These are phyloP conservation scores for Malurus cyaneus DNA, from an alignment of 2,113 vertebrate genomes.

Conservation along the genomic window DNA sequence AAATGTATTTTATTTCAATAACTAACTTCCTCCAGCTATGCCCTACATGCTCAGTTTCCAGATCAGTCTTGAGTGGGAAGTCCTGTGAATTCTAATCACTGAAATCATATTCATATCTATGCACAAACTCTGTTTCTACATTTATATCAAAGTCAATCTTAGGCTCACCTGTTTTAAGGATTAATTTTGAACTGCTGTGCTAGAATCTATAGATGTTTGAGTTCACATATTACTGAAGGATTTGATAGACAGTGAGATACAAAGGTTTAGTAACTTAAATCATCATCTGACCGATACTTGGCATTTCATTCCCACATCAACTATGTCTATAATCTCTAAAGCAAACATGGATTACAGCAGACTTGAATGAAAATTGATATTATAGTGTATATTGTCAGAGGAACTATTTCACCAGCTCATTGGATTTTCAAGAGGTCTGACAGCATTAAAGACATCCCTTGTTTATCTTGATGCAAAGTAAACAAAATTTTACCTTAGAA, in stretches of 20 bases:
- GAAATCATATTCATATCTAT: not conserved
- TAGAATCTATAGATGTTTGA: constrained; percentile 24
- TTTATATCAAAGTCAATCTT: constrained; percentile 12
- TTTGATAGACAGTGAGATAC: constrained; percentile 20
- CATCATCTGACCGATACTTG: constrained; percentile 42
- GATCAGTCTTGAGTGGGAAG: not conserved
- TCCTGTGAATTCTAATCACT: constrained; percentile 35
- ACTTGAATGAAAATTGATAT: constrained; percentile 46
- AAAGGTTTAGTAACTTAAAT: constrained; percentile 56
- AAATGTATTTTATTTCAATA: constrained; percentile 7
- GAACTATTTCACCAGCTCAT: constrained; percentile 21
- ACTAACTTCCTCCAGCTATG: not conserved
- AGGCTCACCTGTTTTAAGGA: constrained; percentile 17
- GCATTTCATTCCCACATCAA: constrained; percentile 41
- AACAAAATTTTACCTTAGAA: not conserved
- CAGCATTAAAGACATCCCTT: not conserved
- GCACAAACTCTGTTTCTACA: not conserved
- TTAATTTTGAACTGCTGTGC: constrained; percentile 32
- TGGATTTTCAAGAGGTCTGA: constrained; percentile 29
- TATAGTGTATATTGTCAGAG: not conserved
- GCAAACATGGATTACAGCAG: constrained; percentile 53
- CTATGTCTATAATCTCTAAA: constrained; percentile 56
- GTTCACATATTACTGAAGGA: constrained; percentile 34
- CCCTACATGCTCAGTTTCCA: not conserved
- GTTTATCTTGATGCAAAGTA: constrained; percentile 16